Percentiles rank a stretch among this genome's conserved stretches.
phyloP scores from a whole-genome alignment of 2,797 vertebrate species.

The Menidia menidia region DNA sequence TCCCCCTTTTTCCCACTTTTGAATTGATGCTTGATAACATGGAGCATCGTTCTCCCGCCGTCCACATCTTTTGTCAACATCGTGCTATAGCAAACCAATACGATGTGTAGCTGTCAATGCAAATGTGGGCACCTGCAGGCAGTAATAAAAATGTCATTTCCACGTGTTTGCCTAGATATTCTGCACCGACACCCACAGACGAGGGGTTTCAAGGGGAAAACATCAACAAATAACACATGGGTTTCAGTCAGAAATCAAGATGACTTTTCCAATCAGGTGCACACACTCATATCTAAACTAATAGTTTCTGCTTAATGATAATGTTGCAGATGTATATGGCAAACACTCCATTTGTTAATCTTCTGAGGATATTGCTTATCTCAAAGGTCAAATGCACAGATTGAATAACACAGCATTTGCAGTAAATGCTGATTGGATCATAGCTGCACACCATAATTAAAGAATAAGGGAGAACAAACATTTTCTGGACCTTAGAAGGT shows the following conservation, averaged over 20 bases:
- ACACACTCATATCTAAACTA: background rate
- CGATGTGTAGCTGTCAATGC: conserved; percentile 3
- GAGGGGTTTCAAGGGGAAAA: conserved; percentile 17
- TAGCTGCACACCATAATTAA: background rate
- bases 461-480: background rate
- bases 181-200: conserved; percentile 10
- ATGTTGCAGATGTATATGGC: conserved; percentile 37
- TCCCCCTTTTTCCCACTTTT: conserved; percentile 10
- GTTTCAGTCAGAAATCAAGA: background rate
- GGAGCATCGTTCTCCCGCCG: conserved; percentile 8
- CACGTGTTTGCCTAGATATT: background rate
- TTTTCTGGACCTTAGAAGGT: conserved; percentile 1
- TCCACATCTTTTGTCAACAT: conserved; percentile 4
- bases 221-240: conserved; percentile 4
- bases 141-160: conserved; percentile 28
- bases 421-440: background rate
- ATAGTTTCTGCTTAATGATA: conserved; percentile 10
- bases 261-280: background rate
- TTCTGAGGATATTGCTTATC: conserved; percentile 2
- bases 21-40: conserved; percentile 29
- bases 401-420: background rate
- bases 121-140: conserved; percentile 8
- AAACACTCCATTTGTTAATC: conserved; percentile 26
- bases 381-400: background rate
- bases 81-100: conserved; percentile 2